Conservation (phyloP, 2,113 vertebrate genomes). For the Chinchilla lanigera region DNA sequence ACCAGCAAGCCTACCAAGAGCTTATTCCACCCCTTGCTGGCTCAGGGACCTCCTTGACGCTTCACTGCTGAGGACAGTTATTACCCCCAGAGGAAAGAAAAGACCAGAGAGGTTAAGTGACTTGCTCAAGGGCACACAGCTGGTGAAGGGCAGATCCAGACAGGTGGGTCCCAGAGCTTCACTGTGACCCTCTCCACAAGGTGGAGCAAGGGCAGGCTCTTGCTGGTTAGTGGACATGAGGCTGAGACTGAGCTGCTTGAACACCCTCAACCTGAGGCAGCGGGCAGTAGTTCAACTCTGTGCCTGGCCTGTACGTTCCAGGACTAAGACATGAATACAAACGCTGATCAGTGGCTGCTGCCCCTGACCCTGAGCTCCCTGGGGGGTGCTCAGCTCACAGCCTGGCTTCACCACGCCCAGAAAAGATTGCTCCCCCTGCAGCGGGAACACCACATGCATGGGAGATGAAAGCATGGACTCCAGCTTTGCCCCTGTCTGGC, state of each 20-base stretch:
- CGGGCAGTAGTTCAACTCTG: neutral
- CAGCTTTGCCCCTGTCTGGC: neutral
- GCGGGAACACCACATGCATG: fast-evolving
- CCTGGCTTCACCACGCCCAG: neutral
- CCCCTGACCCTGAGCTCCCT: neutral
- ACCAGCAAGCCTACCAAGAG: neutral
- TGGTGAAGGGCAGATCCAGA: neutral
- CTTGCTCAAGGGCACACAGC: neutral
- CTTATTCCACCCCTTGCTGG: fast-evolving
- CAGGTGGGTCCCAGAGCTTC: neutral
- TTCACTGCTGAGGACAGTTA: too few relatives aligned
- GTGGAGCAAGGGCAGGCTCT: neutral
- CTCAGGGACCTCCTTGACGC: neutral
- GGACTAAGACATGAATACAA: neutral
- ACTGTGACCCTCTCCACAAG: neutral
- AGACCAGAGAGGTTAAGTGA: neutral
- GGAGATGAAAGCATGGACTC: too few relatives aligned
- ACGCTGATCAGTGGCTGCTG: fast-evolving
- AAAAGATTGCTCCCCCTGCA: neutral
- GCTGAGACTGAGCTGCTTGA: fast-evolving
- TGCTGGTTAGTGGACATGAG: fast-evolving
- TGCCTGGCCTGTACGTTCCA: neutral
- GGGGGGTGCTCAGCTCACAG: neutral
- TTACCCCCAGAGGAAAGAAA: neutral
- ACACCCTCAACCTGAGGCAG: neutral